These are phyloP conservation scores for Neostethus bicornis DNA, from an alignment of 2,797 vertebrate genomes.

Conservation along the genomic window DNA sequence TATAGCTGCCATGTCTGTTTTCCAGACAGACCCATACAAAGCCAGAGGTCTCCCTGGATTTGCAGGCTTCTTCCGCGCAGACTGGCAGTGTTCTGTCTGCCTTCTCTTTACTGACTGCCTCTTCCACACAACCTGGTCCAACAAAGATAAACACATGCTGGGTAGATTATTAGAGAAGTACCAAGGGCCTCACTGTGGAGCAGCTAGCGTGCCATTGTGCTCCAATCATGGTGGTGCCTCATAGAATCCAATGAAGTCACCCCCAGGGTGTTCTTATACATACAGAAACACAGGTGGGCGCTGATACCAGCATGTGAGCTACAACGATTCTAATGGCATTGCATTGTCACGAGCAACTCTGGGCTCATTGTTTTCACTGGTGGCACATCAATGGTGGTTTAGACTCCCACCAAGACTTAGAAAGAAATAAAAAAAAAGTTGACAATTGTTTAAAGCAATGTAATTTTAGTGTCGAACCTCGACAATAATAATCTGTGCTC, in stretches of 20 bases:
- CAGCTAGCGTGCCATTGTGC: slow-evolving; percentile 70
- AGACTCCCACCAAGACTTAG: slow-evolving; percentile 21
- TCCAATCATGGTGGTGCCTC: slow-evolving; percentile 52
- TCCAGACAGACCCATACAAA: slow-evolving; percentile 53
- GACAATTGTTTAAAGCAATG: slow-evolving; percentile 13
- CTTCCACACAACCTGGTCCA: slow-evolving; percentile 79
- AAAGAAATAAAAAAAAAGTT: slow-evolving; percentile 13
- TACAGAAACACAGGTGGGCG: slow-evolving; percentile 75
- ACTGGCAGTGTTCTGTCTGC: slow-evolving; percentile 71
- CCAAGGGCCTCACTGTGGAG: slow-evolving; percentile 69
- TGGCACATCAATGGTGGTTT: slow-evolving; percentile 36
- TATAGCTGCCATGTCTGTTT: slow-evolving; percentile 63
- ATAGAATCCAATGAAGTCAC: slow-evolving; percentile 65
- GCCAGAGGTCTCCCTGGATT: slow-evolving; percentile 73
- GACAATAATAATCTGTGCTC: not conserved
- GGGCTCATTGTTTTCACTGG: slow-evolving; percentile 58
- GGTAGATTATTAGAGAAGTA: slow-evolving; percentile 79
- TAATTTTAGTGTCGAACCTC: not conserved
- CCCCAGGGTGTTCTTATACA: slow-evolving; percentile 67
- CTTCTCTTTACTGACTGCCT: slow-evolving; percentile 60
- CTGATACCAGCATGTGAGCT: slow-evolving; percentile 62
- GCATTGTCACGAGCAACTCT: slow-evolving; percentile 59
- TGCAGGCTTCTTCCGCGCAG: slow-evolving; percentile 65
- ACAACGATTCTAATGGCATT: slow-evolving; percentile 63
- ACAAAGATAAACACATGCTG: slow-evolving; percentile 82